Evolutionary conservation across 2,113 vertebrate species (phyloP).

Genomic region (Galemys pyrenaicus): DNA sequence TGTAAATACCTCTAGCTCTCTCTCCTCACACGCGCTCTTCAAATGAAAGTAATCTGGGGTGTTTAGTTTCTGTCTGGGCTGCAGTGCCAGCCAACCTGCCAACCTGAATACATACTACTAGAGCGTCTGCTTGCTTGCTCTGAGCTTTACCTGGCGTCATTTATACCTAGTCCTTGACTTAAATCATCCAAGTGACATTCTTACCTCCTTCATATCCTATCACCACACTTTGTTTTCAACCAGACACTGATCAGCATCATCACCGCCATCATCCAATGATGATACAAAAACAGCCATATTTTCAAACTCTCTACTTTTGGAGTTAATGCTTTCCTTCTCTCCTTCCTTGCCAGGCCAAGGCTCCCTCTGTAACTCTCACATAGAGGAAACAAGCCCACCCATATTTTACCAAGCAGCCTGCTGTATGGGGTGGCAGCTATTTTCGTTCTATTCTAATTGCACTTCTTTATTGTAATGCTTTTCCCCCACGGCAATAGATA

Average conservation of each 20-base stretch:
- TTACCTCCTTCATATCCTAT: neutral
- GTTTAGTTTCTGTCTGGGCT: neutral
- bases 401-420: neutral
- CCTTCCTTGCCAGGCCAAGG: neutral
- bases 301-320: neutral
- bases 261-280: neutral
- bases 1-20: neutral
- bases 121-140: neutral
- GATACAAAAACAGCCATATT: neutral
- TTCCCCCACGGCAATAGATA: conserved; percentile 33
- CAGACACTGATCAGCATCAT: neutral
- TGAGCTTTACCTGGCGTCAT: neutral
- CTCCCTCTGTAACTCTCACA: neutral
- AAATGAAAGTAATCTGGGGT: neutral
- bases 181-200: neutral
- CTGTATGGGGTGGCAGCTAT: neutral
- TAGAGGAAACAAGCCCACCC: neutral
- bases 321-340: neutral
- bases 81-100: rapidly evolving
- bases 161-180: neutral
- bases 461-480: conserved; percentile 64
- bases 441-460: conserved; percentile 56
- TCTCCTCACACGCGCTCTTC: neutral
- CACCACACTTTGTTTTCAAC: neutral
- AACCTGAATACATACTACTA: neutral